phyloP scores from a whole-genome alignment of 2,113 vertebrate species.

The mouse (Mus musculus) region GRCm39 chr8:87445501-87446000 shows the following conservation, averaged over 20 bases:
- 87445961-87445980: neutral
- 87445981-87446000: constrained; percentile 10
- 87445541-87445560: neutral
- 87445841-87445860: neutral
- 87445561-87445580: neutral
- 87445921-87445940: neutral
- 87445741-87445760: neutral
- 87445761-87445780: neutral
- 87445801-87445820: neutral
- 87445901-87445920: neutral
- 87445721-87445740: neutral
- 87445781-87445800: neutral
- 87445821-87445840: neutral
- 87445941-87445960: neutral
- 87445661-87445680: neutral
- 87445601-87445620: neutral
- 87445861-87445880: neutral
- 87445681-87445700: neutral
- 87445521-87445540: neutral
- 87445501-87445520: neutral
- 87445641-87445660: neutral
- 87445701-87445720: neutral
- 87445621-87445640: neutral
- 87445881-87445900: neutral
- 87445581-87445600: neutral